Percentiles rank a stretch among this genome's conserved stretches.
Evolutionary conservation across 2,888 invertebrate genomes (phyloP).

Genomic region (Dioctria linearis): DNA sequence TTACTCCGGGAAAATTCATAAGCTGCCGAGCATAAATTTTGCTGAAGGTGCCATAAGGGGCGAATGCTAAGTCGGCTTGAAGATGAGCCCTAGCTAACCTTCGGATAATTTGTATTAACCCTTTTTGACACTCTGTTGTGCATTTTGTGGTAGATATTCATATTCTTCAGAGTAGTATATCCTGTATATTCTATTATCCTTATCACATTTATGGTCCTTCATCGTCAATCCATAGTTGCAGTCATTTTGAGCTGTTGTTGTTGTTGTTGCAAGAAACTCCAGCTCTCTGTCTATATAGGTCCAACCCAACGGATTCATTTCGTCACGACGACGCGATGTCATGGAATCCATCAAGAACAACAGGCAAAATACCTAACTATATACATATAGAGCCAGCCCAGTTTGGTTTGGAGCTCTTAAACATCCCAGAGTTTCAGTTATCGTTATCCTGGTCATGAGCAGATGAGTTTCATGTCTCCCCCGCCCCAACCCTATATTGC

Average conservation of each 20-base stretch:
- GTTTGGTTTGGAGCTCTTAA: slow-evolving; percentile 24
- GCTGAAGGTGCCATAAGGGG: slow-evolving; percentile 48
- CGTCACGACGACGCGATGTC: slow-evolving; percentile 21
- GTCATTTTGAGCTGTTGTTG: neutral
- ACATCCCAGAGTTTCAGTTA: neutral
- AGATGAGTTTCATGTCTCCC: slow-evolving; percentile 27
- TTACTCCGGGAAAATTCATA: slow-evolving; percentile 52
- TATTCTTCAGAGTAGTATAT: too few species aligned
- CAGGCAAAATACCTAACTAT: neutral
- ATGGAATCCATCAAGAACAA: slow-evolving; percentile 41
- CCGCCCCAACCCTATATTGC: neutral
- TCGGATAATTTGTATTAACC: slow-evolving; percentile 33
- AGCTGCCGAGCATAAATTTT: slow-evolving; percentile 49
- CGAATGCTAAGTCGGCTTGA: slow-evolving; percentile 12
- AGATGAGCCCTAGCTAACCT: slow-evolving; percentile 46
- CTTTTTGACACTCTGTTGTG: neutral
- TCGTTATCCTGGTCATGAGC: slow-evolving; percentile 51
- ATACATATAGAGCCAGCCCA: neutral
- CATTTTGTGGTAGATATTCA: neutral
- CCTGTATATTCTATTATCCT: too few species aligned
- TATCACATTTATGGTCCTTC: neutral
- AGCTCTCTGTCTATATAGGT: neutral
- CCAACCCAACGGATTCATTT: slow-evolving; percentile 23
- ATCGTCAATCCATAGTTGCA: neutral
- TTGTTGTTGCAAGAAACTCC: neutral